Evolutionary conservation across 2,797 vertebrate genomes (phyloP), one percentile per base, ranked within the genome.

Genomic region (Pachyuromys duprasi): DNA sequence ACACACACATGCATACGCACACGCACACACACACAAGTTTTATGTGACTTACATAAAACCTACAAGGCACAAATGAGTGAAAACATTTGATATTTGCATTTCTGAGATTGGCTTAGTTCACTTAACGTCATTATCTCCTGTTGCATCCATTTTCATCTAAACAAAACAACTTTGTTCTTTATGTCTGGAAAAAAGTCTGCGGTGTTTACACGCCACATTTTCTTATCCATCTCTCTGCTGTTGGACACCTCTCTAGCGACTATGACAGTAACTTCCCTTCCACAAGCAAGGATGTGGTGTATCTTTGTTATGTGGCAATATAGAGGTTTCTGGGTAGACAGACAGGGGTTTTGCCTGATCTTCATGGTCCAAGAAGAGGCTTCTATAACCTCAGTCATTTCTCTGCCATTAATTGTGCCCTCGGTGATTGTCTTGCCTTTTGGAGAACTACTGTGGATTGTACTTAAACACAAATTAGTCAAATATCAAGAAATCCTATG

Each of bases 381-480:
- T 49, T 67, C 20, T n/a, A 5, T 13, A 57, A 15, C 22, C 26
- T 42, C 63, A 31, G 49, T 63, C 14, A 20, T 42, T 82, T 84
- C 72, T 33, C 24, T 9, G 31, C n/a, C 7, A 69, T 42, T 81
- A 17, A 69, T 67, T 91, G 31, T 90, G 33, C 70, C 53, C 57
- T 55, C 0, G 3, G 57, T 60, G 24, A 31, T 79, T 90, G 82
- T 63, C 31, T 76, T 72, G n/a, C 28, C 96, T 79, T 49, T 79
- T 70, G 14, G 28, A 93, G 65, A 91, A 89, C 9, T 28, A 75
- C 2, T 15, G 9, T 62, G 31, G 36, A 39, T 55, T 60, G 2
- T 79, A 42, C 42, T 89, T 83, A 92, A 93, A 74, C 26, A 74
- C 8, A 78, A 89, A 36, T 74, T 76, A 91, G 63, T 82, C 45